A percentile compares a stretch with the other conserved stretches of the same genome.
Conservation (phyloP, 2,113 vertebrate genomes). For the Haemorhous mexicanus region DNA sequence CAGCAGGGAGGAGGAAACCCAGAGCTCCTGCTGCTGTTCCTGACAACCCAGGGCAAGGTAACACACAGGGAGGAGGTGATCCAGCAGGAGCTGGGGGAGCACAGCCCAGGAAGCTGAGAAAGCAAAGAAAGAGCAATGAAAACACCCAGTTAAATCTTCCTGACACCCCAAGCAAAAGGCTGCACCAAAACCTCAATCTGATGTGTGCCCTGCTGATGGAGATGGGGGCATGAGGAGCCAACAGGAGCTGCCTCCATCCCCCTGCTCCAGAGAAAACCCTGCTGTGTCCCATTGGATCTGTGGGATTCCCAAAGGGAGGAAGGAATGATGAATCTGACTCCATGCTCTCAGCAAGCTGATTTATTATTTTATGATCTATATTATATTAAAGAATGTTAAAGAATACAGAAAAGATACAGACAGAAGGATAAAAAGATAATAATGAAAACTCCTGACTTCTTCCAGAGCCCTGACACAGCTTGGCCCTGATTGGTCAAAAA, state of each 20-base stretch:
- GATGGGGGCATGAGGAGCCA: background rate
- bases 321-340: too few relatives aligned
- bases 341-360: too few relatives aligned
- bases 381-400: too few relatives aligned
- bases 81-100: background rate
- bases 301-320: too few relatives aligned
- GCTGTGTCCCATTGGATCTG: background rate
- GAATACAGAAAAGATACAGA: too few relatives aligned
- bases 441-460: too few relatives aligned
- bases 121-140: background rate
- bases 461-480: too few relatives aligned
- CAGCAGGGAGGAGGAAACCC: background rate
- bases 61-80: background rate
- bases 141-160: background rate
- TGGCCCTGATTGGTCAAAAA: too few relatives aligned
- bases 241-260: background rate
- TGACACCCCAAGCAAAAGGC: background rate
- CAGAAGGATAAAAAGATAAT: too few relatives aligned
- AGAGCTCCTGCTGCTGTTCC: background rate
- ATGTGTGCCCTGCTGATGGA: rapidly evolving
- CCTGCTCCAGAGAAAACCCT: background rate
- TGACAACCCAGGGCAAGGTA: background rate
- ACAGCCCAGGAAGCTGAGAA: background rate
- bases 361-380: too few relatives aligned
- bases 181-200: background rate